Evolutionary conservation across 2,888 invertebrate species (phyloP), one percentile per base, ranked within the genome.

Genomic region (Agriopis marginaria): DNA sequence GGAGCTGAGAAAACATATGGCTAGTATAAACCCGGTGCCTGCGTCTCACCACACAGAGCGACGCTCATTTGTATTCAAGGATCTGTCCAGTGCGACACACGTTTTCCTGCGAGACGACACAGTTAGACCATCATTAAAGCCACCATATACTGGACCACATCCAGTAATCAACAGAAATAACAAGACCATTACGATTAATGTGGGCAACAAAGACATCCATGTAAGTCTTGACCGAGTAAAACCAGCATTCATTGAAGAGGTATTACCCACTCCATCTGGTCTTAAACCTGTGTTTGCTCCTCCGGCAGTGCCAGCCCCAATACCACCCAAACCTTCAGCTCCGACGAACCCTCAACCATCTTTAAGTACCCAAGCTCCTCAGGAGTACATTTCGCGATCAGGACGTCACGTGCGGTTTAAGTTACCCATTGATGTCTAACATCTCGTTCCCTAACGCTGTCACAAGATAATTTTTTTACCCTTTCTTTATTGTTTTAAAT

Each of bases 141-240:
- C 62, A 42, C 62, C 62, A 0, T 62, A 62, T 23, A 42, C 51
- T 4, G 62, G 62, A 7, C 62, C 62, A 7, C 40, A 42, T 23
- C 14, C 3, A 12, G 12, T 62, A 0, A 3, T 62, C 10, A 11
- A 8, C 40, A 50, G 50, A 14, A 32, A 11, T 50, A 10, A 7
- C 0, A 61, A 61, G 7, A 61, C 61, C 6, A 10, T 50, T 7
- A 42, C 50, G 0, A 8, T 61, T 5, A 39, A 42, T 0, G 40
- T 61, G 1, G 14, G 5, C 10, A 14, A 11, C 10, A 47, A 14
- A 8, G 7, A 49, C 3, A 8, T 11, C 1, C 3, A n/a, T 2
- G 60, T 60, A 5, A 49, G 49, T 39, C 12, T 60, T 2, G 60
- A 49, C 10, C 32, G 60, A 0, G 49, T 60, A 1, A 60, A 60